Evolutionary conservation across 1,140 invertebrate genomes (phyloP), one percentile per base, ranked within the genome.

Genomic region (Cydia amplana): DNA sequence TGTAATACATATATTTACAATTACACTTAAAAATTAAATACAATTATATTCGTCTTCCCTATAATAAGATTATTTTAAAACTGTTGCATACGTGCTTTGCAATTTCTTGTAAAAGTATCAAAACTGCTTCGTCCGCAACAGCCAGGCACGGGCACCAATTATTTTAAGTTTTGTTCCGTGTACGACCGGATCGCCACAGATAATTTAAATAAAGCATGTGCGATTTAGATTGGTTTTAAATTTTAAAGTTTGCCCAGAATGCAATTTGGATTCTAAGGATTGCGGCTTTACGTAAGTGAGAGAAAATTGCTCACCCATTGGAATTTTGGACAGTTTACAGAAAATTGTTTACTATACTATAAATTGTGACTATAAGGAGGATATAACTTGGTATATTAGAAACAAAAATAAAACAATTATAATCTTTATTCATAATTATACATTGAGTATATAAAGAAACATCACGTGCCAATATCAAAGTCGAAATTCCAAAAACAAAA

Each of bases 121-220:
- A 91, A 28, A 78, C 55, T 7, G 14, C 0, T 63, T 12, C 1
- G 12, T 77, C 77, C 28, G 12, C 32, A 79, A 20, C 77, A 43
- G 18, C 72, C 16, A 51, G 60, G 70, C 76, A 70, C 75, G 75
- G 79, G 86, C 79, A 85, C 83, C 88, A 92, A 92, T 92, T 92
- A 92, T 90, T 92, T 92, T 91, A 92, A 92, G 89, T 92, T 92
- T 92, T 82, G 88, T 91, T 91, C 84, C 89, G 84, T 91, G 90
- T 92, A 86, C 87, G 84, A 80, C 78, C 86, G 75, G 64, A 18
- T 23, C 43, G 7, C 23, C 20, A 16, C 25, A 36, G n/a, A 67
- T 40, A 36, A 70, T 70, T 70, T 70, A 70, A 36, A 70, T 70
- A 70, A 70, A 70, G 28, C 32, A 18, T 18, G 65, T 67, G 25